phyloP scores from a whole-genome alignment of 92 coral and sea anemone species.

The Porites evermanni region DNA sequence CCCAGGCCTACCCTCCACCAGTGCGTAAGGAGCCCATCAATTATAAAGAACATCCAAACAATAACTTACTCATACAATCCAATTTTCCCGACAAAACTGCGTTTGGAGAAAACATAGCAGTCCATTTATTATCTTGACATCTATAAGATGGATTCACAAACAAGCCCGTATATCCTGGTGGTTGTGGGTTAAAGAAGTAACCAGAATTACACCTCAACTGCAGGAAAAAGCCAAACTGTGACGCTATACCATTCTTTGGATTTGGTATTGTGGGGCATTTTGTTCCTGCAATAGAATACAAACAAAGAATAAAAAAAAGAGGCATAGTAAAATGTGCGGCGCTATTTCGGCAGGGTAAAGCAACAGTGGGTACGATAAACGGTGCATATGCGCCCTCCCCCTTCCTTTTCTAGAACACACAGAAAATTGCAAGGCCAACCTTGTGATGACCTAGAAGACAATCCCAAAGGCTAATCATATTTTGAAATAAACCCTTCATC shows the following conservation, averaged over 20 bases:
- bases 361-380: too few relatives aligned
- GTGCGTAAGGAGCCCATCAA: too few relatives aligned
- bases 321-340: background rate
- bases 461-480: too few relatives aligned
- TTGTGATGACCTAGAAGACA: too few relatives aligned
- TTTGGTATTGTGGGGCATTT: conserved; percentile 47
- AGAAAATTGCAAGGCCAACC: too few relatives aligned
- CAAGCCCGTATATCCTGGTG: conserved; percentile 40
- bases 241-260: conserved; percentile 69
- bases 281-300: conserved; percentile 34
- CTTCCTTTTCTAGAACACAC: too few relatives aligned
- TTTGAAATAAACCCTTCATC: too few relatives aligned
- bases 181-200: conserved; percentile 78
- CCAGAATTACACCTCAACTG: conserved; percentile 59
- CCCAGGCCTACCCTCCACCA: too few relatives aligned
- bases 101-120: background rate
- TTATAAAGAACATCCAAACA: too few relatives aligned
- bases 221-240: background rate
- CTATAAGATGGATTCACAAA: conserved; percentile 41
- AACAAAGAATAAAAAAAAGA: background rate
- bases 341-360: too few relatives aligned
- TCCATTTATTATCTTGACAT: conserved; percentile 72
- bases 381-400: too few relatives aligned
- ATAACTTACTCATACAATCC: conserved; percentile 83
- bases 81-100: conserved; percentile 54